Evolutionary conservation across 2,888 invertebrate genomes (phyloP).

Genomic region (Pollenia griseotomentosa): DNA sequence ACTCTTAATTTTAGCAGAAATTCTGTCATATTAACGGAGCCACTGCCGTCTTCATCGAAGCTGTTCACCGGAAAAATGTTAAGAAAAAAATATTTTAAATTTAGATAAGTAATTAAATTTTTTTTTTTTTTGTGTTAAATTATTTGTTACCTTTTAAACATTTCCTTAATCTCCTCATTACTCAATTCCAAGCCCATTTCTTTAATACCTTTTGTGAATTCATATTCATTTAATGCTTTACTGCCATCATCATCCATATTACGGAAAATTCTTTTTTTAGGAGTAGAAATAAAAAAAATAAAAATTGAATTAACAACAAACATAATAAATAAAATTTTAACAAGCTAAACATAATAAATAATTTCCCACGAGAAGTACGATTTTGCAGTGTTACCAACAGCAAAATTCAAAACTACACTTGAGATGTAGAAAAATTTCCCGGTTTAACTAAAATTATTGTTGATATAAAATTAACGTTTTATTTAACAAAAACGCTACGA

Average conservation of each 20-base stretch:
- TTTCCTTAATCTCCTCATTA: constrained; percentile 84
- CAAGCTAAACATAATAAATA: no score
- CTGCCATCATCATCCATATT: constrained; percentile 97
- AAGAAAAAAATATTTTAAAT: neutral
- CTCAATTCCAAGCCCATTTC: constrained; percentile 91
- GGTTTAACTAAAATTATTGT: no score
- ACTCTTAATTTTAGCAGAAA: constrained; percentile 93
- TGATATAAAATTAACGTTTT: no score
- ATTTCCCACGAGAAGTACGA: no score
- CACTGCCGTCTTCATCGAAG: constrained; percentile 94
- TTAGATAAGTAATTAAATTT: constrained; percentile 38
- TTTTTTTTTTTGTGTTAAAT: constrained; percentile 1
- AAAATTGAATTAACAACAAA: neutral
- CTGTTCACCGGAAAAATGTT: constrained; percentile 76
- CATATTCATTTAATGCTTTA: constrained; percentile 91
- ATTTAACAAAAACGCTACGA: no score
- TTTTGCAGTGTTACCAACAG: no score
- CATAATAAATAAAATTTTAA: no score
- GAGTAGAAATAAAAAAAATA: constrained; percentile 33
- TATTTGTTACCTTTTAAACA: constrained; percentile 80
- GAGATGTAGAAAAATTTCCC: no score
- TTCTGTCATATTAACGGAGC: constrained; percentile 94
- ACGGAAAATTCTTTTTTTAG: constrained; percentile 89
- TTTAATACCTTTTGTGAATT: constrained; percentile 92
- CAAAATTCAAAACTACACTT: no score